These are phyloP conservation scores for Acanthosepion lycidas DNA, from an alignment of 2,888 invertebrate species.

Conservation along the genomic window DNA sequence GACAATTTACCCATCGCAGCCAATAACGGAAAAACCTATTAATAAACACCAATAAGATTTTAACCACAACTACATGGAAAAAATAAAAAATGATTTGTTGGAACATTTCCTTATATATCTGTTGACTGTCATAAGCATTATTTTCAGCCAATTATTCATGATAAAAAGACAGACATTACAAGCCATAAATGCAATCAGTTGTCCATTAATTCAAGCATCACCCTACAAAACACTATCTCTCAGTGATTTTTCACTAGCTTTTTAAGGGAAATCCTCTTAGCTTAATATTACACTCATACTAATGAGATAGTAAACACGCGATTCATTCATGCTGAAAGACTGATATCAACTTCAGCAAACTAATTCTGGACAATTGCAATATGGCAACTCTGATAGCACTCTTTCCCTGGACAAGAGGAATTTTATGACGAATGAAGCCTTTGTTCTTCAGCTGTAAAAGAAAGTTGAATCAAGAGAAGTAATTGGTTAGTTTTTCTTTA, in stretches of 20 bases:
- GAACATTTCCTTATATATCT: too few relatives aligned
- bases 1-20: too few relatives aligned
- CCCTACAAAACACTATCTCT: neutral
- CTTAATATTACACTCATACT: neutral
- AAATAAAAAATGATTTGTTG: too few relatives aligned
- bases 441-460: too few relatives aligned
- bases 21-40: too few relatives aligned
- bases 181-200: neutral
- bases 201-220: neutral
- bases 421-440: neutral
- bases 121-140: neutral
- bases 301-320: neutral
- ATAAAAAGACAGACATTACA: neutral
- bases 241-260: neutral
- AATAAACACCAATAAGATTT: too few relatives aligned
- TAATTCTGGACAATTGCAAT: constrained; percentile 2
- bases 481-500: too few relatives aligned
- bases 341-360: neutral
- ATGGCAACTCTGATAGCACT: neutral
- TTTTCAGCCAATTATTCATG: neutral
- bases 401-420: neutral
- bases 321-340: neutral
- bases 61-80: too few relatives aligned
- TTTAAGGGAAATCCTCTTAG: neutral
- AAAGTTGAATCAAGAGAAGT: too few relatives aligned